Evolutionary conservation across 2,797 vertebrate genomes (phyloP).

Genomic region (Toxotes lorentzi): DNA sequence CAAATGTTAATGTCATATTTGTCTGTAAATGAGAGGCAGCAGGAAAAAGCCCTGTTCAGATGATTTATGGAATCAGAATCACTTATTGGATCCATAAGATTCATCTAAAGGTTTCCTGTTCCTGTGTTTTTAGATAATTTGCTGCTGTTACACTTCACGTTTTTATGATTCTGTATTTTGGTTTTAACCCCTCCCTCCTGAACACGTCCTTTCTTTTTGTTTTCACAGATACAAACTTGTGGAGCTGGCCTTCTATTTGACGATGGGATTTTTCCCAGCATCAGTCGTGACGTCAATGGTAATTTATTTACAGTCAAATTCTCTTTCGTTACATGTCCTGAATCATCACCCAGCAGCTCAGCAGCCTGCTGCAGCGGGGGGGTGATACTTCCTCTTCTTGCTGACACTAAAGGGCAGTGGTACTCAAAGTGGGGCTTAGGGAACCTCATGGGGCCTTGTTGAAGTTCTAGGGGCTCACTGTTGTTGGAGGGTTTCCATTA

Average conservation of each 20-base stretch:
- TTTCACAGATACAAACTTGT: constrained; percentile 94
- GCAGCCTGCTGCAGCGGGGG: neutral
- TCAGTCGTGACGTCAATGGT: constrained; percentile 97
- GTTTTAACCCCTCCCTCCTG: too few relatives aligned
- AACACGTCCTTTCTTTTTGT: constrained; percentile 28
- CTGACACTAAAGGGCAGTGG: neutral
- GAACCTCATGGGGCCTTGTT: too few relatives aligned
- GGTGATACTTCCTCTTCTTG: neutral
- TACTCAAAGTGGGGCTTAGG: neutral
- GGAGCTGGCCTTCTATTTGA: constrained; percentile 96
- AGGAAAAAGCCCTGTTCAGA: too few relatives aligned
- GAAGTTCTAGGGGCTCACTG: neutral
- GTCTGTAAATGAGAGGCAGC: too few relatives aligned
- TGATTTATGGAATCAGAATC: too few relatives aligned
- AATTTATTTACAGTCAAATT: constrained; percentile 47
- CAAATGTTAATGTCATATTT: too few relatives aligned
- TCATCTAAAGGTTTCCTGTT: too few relatives aligned
- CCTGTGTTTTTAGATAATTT: too few relatives aligned
- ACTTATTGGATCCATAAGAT: too few relatives aligned
- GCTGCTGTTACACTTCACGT: too few relatives aligned
- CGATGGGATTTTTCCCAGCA: constrained; percentile 97
- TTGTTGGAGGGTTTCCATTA: too few relatives aligned
- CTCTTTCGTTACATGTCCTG: neutral
- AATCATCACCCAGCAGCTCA: neutral
- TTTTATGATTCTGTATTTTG: too few relatives aligned